Evolutionary conservation across 1,140 invertebrate species (phyloP), one percentile per base, ranked within the genome.

Genomic region (Coelopa frigida): DNA sequence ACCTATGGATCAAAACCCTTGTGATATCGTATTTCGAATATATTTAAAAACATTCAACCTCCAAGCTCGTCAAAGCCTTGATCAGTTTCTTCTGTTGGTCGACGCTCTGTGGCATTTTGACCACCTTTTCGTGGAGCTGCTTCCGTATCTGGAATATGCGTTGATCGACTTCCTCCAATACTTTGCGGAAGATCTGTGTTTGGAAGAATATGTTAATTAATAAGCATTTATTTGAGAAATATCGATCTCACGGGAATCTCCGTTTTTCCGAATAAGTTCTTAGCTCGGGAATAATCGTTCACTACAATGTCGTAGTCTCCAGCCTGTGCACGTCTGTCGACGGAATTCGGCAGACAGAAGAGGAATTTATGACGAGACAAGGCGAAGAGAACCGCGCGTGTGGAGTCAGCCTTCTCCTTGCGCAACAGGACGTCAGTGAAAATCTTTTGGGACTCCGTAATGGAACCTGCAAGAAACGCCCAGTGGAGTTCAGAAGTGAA

Each of bases 241-340:
- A 1, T 40, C 12, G 77, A 70, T 76, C 76, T 76, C 74, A 80
- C 82, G 70, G 79, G 79, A 4, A 97, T 82, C 68, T 98, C 91
- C 22, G 90, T 94, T 69, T 94, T 91, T 50, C 89, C 87, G 76
- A 98, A 99, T 10, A 98, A 75, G 65, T 94, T 93, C 62, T 94
- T 94, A 4, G 94, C 95, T 59, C 95, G 78, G 0, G 90, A 85
- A 67, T 97, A 99, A 71, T 99, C 96, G 68, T 96, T 99, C 42
- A 99, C 94, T 17, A 98, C 90, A 18, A 95, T 79, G 70, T 98
- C 93, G 68, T 95, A 98, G 62, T 99, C 95, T 37, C 89, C 92
- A 60, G 88, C 87, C 54, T 86, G 79, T 48, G 98, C 93, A 57
- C 95, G 95, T 46, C 84, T 84, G 53, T 98, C 91, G 44, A 99